A percentile compares a stretch with the other conserved stretches of the same genome.
Conservation (phyloP, 92 coral and sea anemone genomes). For the Phenganax subtilis region DNA sequence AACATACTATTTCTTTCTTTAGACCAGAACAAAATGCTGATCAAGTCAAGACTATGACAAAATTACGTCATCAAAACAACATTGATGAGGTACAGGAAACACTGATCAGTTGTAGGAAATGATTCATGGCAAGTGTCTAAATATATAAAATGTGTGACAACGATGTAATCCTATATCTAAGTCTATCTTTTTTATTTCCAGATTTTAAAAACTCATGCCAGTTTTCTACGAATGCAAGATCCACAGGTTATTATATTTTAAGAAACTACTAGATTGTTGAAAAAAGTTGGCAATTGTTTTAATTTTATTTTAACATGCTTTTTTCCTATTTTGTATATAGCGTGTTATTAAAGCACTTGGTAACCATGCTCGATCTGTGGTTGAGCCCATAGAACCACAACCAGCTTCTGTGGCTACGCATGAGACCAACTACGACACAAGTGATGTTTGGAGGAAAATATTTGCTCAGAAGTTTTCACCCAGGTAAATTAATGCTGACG, state of each 20-base stretch:
- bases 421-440: constrained; percentile 83
- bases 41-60: constrained; percentile 87
- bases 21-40: constrained; percentile 74
- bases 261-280: too few relatives aligned
- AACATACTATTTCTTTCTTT: neutral
- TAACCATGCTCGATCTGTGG: constrained; percentile 85
- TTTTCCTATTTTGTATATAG: constrained; percentile 35
- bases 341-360: constrained; percentile 66
- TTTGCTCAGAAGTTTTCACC: constrained; percentile 71
- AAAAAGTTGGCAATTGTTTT: too few relatives aligned
- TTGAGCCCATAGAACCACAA: constrained; percentile 74
- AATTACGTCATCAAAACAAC: constrained; percentile 77
- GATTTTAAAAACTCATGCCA: constrained; percentile 82
- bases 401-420: constrained; percentile 92
- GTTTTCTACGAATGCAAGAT: constrained; percentile 85
- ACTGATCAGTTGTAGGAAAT: too few relatives aligned
- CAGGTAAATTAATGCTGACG: neutral
- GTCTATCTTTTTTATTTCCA: neutral
- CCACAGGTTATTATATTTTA: constrained; percentile 53
- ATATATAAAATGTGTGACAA: too few relatives aligned
- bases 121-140: too few relatives aligned
- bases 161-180: neutral
- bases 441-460: constrained; percentile 91
- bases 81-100: constrained; percentile 72
- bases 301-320: neutral